Evolutionary conservation across 2,113 vertebrate species (phyloP), one percentile per base, ranked within the genome.

Genomic region (Pogona vitticeps): DNA sequence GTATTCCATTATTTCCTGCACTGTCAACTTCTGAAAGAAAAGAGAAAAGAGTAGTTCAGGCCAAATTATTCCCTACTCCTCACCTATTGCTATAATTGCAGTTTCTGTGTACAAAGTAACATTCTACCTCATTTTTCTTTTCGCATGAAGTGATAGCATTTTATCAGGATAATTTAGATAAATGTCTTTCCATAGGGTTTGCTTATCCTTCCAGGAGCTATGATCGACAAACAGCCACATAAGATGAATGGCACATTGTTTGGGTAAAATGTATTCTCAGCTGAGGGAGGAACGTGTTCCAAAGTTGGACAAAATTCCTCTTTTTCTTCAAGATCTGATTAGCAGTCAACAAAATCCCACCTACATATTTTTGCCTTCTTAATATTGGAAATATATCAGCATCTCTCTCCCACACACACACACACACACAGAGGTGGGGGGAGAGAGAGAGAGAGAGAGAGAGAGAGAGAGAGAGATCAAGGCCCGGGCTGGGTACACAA

Each of bases 91-190:
- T 80, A 85, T 88, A 90, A 90, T 84, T 77, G 15, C 20, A 68
- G 59, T 31, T 58, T 84, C 61, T 91, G 73, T 91, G 56, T 92
- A 91, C 86, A 89, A 89, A 90, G 63, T 70, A 80, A 42, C 59
- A 83, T 92, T 92, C 88, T 88, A 26, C 7, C 89, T 94, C 92
- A 89, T 96, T 96, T 96, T 95, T 95, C 93, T 95, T 94, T 93
- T 86, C 78, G 42, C 82, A 2, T 4, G 1, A 88, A 93, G 86
- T 89, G 94, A 94, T 90, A 92, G 88, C 90, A 84, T 92, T 96
- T 95, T 95, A 95, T 94, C 92, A 92, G 94, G 95, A 96, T 96
- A 96, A 96, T 96, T 96, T 96, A 96, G 96, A 96, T 95, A 95
- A 96, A 96, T 95, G 94, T 78, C 90, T 94, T 95, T 93, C 77